phyloP scores from a whole-genome alignment of 92 coral and sea anemone species.

The Ricordea florida region DNA sequence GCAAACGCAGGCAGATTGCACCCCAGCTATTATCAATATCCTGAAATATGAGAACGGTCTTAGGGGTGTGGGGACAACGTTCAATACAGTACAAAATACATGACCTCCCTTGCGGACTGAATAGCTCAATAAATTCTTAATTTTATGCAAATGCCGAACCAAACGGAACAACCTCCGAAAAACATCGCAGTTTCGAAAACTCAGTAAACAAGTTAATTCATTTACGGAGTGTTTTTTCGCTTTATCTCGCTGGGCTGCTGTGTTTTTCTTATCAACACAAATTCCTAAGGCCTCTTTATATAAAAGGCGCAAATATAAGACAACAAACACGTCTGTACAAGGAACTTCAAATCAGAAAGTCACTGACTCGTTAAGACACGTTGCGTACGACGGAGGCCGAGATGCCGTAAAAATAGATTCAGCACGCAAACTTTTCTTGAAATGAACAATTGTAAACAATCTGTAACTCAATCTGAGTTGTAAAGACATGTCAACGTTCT shows the following conservation, averaged over 20 bases:
- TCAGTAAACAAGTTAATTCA: background rate
- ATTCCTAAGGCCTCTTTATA: no score
- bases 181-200: background rate
- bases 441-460: background rate
- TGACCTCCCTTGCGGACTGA: conserved; percentile 1
- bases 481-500: no score
- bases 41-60: conserved; percentile 21
- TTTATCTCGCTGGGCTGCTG: background rate
- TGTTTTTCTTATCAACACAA: background rate
- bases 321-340: background rate
- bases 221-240: background rate
- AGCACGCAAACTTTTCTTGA: background rate
- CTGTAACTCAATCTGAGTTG: background rate
- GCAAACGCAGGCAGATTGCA: no score
- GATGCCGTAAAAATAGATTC: background rate
- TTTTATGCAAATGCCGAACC: conserved; percentile 31
- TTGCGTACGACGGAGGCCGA: background rate
- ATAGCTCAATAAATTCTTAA: conserved; percentile 23
- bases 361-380: background rate
- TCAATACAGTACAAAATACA: background rate
- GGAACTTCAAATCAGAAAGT: background rate
- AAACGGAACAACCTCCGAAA: background rate
- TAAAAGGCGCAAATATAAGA: background rate
- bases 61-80: conserved; percentile 40
- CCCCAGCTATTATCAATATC: background rate